These are phyloP conservation scores for Paraescarpia echinospica DNA, from an alignment of 1,140 invertebrate species.

Conservation along the genomic window DNA sequence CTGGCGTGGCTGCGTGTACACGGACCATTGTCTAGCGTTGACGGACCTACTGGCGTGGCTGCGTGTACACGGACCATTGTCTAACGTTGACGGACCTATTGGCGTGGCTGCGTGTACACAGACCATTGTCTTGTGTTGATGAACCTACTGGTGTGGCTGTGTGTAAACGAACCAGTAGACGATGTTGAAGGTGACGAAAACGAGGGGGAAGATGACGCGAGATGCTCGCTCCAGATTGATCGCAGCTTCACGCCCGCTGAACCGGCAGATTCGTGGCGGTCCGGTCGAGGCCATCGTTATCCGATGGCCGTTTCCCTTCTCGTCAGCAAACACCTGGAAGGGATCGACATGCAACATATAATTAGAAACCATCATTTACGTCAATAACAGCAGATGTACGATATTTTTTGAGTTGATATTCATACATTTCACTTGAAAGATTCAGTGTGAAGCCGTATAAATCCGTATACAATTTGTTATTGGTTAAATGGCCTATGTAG, in stretches of 20 bases:
- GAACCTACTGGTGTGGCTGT: not conserved
- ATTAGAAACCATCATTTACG: not conserved
- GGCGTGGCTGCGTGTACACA: no score
- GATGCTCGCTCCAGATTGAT: slow-evolving; percentile 74
- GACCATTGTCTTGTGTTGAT: not conserved
- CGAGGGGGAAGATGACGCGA: slow-evolving; percentile 81
- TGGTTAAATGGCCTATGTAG: no score
- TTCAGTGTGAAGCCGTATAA: no score
- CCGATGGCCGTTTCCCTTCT: not conserved
- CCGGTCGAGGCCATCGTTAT: not conserved
- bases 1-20: no score
- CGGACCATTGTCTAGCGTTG: no score
- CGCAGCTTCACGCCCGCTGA: slow-evolving; percentile 21
- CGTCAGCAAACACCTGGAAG: not conserved
- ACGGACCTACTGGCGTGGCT: no score
- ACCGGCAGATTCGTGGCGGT: not conserved
- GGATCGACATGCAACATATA: not conserved
- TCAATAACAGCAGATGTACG: no score
- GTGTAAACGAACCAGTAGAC: slow-evolving; percentile 74
- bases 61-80: no score
- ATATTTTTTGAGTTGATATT: no score
- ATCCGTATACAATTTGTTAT: no score
- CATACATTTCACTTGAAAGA: no score
- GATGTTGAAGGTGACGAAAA: slow-evolving; percentile 81
- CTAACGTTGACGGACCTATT: no score